phyloP scores from a whole-genome alignment of 2,888 invertebrate genomes.

The Lottia gigantea region DNA sequence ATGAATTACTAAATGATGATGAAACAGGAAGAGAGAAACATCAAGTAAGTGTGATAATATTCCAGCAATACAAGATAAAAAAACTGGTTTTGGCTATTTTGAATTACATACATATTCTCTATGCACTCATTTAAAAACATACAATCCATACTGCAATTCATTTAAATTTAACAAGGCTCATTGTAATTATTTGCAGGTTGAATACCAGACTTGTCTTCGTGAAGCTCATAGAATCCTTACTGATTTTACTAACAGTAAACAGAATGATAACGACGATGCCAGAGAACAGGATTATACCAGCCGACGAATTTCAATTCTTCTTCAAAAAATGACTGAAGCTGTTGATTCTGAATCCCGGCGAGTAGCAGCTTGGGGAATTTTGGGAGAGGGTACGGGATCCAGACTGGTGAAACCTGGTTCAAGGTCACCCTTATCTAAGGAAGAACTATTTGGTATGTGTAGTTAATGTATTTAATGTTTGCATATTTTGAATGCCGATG shows the following conservation, averaged over 20 bases:
- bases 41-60: constrained; percentile 43
- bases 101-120: too few species aligned
- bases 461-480: neutral
- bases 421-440: constrained; percentile 37
- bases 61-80: neutral
- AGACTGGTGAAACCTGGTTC: constrained; percentile 42
- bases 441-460: constrained; percentile 51
- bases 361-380: constrained; percentile 62
- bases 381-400: constrained; percentile 56
- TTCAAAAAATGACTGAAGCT: constrained; percentile 55
- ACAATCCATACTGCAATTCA: too few species aligned
- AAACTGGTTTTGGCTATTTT: too few species aligned
- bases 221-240: constrained; percentile 53
- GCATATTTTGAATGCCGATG: too few species aligned
- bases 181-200: constrained; percentile 41
- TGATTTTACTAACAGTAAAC: constrained; percentile 56
- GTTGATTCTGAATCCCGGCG: constrained; percentile 53
- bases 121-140: too few species aligned
- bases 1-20: constrained; percentile 50
- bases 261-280: constrained; percentile 54
- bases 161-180: too few species aligned
- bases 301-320: constrained; percentile 46
- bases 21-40: constrained; percentile 57
- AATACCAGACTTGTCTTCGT: constrained; percentile 52
- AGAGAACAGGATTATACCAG: constrained; percentile 46